These are phyloP conservation scores for Eulemur albifrons DNA, from an alignment of 2,797 vertebrate species.

Conservation along the genomic window DNA sequence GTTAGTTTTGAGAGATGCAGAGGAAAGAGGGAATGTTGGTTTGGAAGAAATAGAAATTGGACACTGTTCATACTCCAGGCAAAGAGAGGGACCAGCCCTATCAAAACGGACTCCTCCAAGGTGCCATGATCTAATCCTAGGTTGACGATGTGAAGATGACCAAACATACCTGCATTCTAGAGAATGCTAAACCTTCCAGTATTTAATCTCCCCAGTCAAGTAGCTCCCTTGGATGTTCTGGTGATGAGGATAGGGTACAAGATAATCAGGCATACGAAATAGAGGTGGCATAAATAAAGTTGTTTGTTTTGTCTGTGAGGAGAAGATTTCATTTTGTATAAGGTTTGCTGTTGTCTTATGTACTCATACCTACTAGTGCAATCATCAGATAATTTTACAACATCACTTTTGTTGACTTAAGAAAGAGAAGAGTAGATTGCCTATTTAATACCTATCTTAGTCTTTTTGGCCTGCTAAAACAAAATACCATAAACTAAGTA, in stretches of 20 bases:
- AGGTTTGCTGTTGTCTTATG: neutral
- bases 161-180: neutral
- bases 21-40: neutral
- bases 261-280: neutral
- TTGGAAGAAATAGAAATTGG: neutral
- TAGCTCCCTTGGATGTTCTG: neutral
- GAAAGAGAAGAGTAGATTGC: neutral
- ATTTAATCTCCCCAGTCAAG: neutral
- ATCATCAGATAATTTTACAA: neutral
- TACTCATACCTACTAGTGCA: neutral
- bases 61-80: neutral
- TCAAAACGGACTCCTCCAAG: neutral
- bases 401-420: neutral
- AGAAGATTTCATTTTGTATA: neutral
- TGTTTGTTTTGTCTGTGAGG: neutral
- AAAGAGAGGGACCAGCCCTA: neutral
- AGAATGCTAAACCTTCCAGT: neutral
- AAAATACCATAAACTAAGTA: neutral
- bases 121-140: neutral
- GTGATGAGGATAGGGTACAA: neutral
- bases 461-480: neutral
- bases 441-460: neutral
- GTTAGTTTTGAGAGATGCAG: neutral
- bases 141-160: neutral
- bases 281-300: neutral